A percentile compares a stretch with the other conserved stretches of the same genome.
phyloP scores from a whole-genome alignment of 2,113 vertebrate genomes.

The Lampris incognitus region DNA sequence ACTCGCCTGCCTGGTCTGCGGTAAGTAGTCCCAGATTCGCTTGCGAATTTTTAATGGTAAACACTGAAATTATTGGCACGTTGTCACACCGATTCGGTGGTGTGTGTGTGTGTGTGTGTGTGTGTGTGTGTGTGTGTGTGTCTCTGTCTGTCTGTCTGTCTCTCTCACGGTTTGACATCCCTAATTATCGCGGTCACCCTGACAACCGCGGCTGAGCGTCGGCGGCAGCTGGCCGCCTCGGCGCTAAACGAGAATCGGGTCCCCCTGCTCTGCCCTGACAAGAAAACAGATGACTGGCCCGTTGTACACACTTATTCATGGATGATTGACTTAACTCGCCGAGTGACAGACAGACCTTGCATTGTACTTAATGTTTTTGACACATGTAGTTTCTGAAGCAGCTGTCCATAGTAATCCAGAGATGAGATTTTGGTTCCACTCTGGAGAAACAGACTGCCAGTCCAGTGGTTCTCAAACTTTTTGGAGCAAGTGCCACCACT shows the following conservation, averaged over 20 bases:
- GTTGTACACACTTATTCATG: constrained; percentile 60
- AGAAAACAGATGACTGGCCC: constrained; percentile 59
- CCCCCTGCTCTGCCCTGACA: constrained; percentile 27
- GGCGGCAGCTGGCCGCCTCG: constrained; percentile 51
- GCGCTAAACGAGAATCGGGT: neutral
- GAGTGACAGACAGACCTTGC: constrained; percentile 25
- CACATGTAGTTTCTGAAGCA: neutral
- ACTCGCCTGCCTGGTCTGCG: constrained; percentile 93
- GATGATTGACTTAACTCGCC: constrained; percentile 50
- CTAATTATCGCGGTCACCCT: constrained; percentile 64
- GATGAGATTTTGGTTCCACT: neutral
- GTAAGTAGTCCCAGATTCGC: constrained; percentile 78
- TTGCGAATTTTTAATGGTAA: too few species aligned
- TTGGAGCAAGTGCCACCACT: too few species aligned
- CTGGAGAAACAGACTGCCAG: neutral
- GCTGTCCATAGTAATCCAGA: neutral
- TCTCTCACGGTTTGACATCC: constrained; percentile 50
- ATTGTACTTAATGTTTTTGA: neutral
- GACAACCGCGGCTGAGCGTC: constrained; percentile 68
- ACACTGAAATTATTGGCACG: constrained; percentile 31
- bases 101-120: constrained; percentile 32
- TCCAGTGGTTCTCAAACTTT: neutral
- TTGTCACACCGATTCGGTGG: too few species aligned
- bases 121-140: constrained; percentile 27
- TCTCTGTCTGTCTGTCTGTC: constrained; percentile 40